Base-by-base conservation (phyloP, 1,140 invertebrate species). In the Temnothorax curvispinosus region DNA sequence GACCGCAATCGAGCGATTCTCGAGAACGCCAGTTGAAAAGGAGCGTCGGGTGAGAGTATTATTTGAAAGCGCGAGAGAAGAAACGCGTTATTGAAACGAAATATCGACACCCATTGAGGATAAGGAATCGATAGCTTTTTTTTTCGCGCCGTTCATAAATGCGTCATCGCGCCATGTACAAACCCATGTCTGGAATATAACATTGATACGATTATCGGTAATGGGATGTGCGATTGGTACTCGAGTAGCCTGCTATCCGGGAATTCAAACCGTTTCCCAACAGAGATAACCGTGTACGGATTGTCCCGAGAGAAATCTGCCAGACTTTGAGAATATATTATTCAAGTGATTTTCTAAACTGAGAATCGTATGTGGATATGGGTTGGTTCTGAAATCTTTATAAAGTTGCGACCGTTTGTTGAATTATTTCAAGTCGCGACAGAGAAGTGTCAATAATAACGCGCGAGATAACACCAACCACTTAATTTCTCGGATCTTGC, bases 191-290 rank as follows among this genome's bases (percentile, higher is more conserved):
- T 84, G 80, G 80, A 74, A 62, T 75, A 74, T 75, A 84, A 35
- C 80, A 13, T 8, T 47, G 80, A 82, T 82, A 82, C 52, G 69
- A 60, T 84, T 75, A 84, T 84, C 80, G n/a, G 27, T 56, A 50
- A 84, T 84, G 41, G 67, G 27, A 74, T 60, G 52, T 35, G 52
- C 50, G 65, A 82, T 47, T 5, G 78, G 50, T 38, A 32, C 38
- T 72, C 67, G 27, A 13, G 41, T 21, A 38, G 41, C 27, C 18
- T 27, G 50, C 5, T 21, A 44, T 82, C 78, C 21, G 6, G 41
- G 50, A 81, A 62, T 81, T 64, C 21, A 27, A 3, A 41, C 69
- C 64, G 56, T 74, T 44, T 72, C 78, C 27, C 54, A 56, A 84
- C 74, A 62, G 67, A 27, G 58, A 84, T 75, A 75, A 60, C 54